Evolutionary conservation across 2,113 vertebrate species (phyloP).

Genomic region (Megaceryle maxima): DNA sequence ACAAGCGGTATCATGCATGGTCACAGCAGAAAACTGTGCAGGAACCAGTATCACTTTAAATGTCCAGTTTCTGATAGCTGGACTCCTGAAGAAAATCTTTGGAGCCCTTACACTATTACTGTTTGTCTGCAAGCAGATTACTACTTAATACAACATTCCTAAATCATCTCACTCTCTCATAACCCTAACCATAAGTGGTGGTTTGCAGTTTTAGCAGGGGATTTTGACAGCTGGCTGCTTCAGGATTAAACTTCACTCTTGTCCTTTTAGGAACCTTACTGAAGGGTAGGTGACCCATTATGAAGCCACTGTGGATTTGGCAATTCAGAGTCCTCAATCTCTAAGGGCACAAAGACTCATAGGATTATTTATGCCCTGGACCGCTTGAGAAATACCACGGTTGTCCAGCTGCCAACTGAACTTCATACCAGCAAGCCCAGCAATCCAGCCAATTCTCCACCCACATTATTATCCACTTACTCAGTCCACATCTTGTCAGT

Average conservation of each 20-base stretch:
- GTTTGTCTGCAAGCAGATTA: background rate
- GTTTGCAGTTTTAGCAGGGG: background rate
- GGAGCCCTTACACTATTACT: background rate
- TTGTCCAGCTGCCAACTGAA: background rate
- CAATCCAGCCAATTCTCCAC: background rate
- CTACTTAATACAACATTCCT: background rate
- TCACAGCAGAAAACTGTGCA: background rate
- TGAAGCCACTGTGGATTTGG: background rate
- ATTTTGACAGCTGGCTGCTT: background rate
- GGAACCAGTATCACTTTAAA: background rate
- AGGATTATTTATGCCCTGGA: background rate
- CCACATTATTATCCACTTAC: background rate
- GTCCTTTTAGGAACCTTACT: background rate
- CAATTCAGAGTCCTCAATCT: background rate
- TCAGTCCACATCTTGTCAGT: background rate
- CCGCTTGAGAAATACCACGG: background rate
- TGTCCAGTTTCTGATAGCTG: background rate
- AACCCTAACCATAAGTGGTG: background rate
- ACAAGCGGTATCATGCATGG: background rate
- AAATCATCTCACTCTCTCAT: background rate
- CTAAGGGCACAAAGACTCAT: background rate
- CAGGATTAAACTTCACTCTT: background rate
- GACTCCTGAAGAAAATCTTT: background rate
- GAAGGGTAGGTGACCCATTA: background rate
- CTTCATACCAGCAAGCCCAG: background rate